Base-by-base conservation (phyloP, 37 sponge, comb jelly and placozoan species). In the Agelas oroides region DNA sequence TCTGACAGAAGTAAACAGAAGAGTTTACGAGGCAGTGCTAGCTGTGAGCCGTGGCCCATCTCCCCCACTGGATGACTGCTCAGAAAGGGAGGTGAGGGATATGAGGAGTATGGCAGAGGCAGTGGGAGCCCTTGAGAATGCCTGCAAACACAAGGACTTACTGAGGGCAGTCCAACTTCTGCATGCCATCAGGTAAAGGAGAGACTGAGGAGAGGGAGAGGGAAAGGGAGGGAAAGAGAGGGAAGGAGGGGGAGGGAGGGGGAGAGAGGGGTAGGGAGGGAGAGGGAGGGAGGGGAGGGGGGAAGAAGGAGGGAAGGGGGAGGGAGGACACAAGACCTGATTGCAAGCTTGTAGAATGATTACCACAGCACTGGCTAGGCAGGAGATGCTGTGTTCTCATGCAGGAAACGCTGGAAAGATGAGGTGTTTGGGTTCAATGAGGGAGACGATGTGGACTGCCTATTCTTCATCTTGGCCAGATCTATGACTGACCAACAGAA, bases 391-490 rank as follows among this genome's bases (percentile, higher is more conserved):
- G 3, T 57, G 74, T 77, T 58, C 58, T 0, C 23, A 55, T 64
- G 5, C 53, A 87, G 92, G 65, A 83, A 78, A 32, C 73, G 79
- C 52, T 87, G 84, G 79, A 83, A 72, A 52, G 65, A 61, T 21
- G 80, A 82, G 69, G 69, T 82, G 59, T 77, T 94, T 59, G 94
- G 94, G 14, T 39, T 57, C 3, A 32, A 25, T 24, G 88, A 85
- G 12, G 91, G 83, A 23, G 91, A 94, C 64, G 91, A 94, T 53
- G 54, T 87, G 35, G 84, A 86, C 62, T 87, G 83, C n/a, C 53
- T 94, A 46, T 81, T 94, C 73, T 94, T 67, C 70, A 65, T 86
- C 52, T 94, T 87, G 33, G 90, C 94, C 24, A 72, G 59, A 16
- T 87, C 66, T 53, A 1, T 89, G 28, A 39, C 84, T 30, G 76